Evolutionary conservation across 2,113 vertebrate genomes (phyloP), one percentile per base, ranked within the genome.

Genomic region (Caloenas nicobarica): DNA sequence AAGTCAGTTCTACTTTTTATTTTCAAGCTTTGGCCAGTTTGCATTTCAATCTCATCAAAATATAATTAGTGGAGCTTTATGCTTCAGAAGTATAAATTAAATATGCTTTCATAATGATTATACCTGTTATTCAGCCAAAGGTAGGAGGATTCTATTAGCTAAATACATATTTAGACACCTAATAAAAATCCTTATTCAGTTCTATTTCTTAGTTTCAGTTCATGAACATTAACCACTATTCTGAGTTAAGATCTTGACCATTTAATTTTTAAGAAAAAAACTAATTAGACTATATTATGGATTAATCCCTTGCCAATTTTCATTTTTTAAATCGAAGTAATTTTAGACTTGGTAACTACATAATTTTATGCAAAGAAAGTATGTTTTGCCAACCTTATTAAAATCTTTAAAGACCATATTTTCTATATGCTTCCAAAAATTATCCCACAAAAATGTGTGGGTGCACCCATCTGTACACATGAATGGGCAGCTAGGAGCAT

Each of bases 221-320:
- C 81, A 82, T 25, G 65, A 96, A 91, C 82, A 92, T 78, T 91
- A 95, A 93, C 86, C 62, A 16, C 72, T 77, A 81, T 88, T 95
- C 72, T 73, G 78, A 95, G 89, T 97, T 96, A 96, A 96, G 89
- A 94, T 95, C 94, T 96, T 97, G 97, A 95, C 93, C 97, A 53
- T 96, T 93, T 95, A 96, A 97, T 88, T 93, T 96, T 95, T 90
- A 91, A 91, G 89, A 61, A 94, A 96, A 96, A 96, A 96, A 87
- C 86, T 91, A 97, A 96, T 94, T 97, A 97, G 86, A 94, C 58
- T 81, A 93, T 93, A 96, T 96, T 95, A 96, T 89, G 95, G 86
- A 91, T 96, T 96, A 96, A 96, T 97, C 95, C 81, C 91, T 97
- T 97, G 96, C 93, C 96, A 97, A 86, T 91, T 97, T 95, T 97